These are phyloP conservation scores for Propithecus deckenii DNA, from an alignment of 2,797 vertebrate genomes.

Conservation along the genomic window DNA sequence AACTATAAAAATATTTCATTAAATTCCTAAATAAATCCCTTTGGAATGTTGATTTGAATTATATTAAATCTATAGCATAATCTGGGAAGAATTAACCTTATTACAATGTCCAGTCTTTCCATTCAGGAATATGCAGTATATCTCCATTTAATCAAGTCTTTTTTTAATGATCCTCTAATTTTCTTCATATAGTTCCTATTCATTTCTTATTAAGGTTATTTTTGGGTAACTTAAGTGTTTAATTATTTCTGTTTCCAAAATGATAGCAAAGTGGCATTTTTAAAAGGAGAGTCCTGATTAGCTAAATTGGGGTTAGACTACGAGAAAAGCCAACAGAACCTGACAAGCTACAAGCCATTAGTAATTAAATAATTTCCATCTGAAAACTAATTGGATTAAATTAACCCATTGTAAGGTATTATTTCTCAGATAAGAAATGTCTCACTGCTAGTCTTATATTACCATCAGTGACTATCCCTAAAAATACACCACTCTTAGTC, in stretches of 20 bases:
- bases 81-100: background rate
- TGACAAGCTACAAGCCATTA: conserved; percentile 72
- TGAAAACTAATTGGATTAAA: conserved; percentile 76
- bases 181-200: conserved; percentile 47
- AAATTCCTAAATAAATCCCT: background rate
- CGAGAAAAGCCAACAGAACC: conserved; percentile 66
- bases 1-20: conserved; percentile 3
- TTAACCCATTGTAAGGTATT: conserved; percentile 70
- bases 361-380: conserved; percentile 78
- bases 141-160: conserved; percentile 2
- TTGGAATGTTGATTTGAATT: conserved; percentile 40
- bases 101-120: background rate
- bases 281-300: conserved; percentile 63
- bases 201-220: conserved; percentile 64
- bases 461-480: background rate
- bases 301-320: conserved; percentile 72
- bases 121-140: conserved; percentile 24
- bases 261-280: conserved; percentile 66
- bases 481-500: background rate
- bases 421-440: conserved; percentile 52
- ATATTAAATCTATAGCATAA: conserved; percentile 1
- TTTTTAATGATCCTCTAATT: conserved; percentile 40
- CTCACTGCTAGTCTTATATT: background rate
- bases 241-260: conserved; percentile 75
- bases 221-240: conserved; percentile 53